These are phyloP conservation scores for Antrozous pallidus DNA, from an alignment of 2,797 vertebrate species.

Conservation along the genomic window DNA sequence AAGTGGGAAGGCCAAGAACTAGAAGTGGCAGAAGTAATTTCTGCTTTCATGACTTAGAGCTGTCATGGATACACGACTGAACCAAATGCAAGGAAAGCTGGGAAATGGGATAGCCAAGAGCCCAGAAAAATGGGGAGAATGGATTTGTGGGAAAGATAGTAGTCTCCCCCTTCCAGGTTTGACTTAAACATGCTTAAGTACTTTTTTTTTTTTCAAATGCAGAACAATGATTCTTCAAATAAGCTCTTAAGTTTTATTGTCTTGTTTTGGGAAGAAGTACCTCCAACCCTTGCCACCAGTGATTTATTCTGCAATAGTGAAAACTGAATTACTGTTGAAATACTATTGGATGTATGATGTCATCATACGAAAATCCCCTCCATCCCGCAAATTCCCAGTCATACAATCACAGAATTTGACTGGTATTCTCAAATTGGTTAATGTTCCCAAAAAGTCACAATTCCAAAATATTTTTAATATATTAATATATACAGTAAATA, in stretches of 20 bases:
- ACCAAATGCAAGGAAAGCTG: neutral
- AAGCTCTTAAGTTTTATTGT: neutral
- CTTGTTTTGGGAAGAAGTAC: neutral
- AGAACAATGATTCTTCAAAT: neutral
- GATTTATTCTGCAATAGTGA: neutral
- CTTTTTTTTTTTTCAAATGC: neutral
- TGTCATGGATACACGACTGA: neutral
- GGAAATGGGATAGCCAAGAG: neutral
- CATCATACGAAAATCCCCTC: neutral
- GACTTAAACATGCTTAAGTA: neutral
- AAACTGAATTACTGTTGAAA: neutral
- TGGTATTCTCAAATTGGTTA: neutral
- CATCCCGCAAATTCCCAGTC: neutral
- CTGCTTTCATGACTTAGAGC: neutral
- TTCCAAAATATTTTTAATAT: neutral
- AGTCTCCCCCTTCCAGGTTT: neutral
- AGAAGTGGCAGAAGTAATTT: neutral
- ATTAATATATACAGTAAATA: neutral
- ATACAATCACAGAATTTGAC: neutral
- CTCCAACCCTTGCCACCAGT: neutral
- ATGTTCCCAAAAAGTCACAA: neutral
- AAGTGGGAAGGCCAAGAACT: neutral
- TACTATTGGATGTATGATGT: neutral
- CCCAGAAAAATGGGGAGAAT: neutral
- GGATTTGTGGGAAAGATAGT: neutral